phyloP scores from a whole-genome alignment of 1,140 invertebrate species.

The Anagrus nilaparvatae region DNA sequence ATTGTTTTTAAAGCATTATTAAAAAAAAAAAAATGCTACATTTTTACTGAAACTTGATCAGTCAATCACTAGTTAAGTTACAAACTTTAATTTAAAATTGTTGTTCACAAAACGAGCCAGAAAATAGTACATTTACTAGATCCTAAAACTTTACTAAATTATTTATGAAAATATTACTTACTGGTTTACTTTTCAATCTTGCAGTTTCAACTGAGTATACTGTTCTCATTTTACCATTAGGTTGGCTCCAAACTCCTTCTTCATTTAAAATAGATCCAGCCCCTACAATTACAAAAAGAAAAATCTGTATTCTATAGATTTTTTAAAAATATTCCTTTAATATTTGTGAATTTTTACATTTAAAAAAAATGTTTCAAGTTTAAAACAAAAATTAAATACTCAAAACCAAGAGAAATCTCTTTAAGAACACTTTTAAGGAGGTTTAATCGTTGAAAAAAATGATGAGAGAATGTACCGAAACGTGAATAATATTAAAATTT shows the following conservation, averaged over 20 bases:
- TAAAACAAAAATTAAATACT: neutral
- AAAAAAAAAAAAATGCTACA: conserved; percentile 3
- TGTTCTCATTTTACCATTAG: conserved; percentile 24
- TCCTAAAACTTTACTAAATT: too few species aligned
- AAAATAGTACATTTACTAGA: too few species aligned
- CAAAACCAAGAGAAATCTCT: neutral
- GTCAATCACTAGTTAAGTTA: neutral
- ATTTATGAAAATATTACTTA: conserved; percentile 26
- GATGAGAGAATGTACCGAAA: too few species aligned
- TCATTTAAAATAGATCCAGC: conserved; percentile 25
- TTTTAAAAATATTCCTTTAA: too few species aligned
- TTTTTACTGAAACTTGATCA: neutral
- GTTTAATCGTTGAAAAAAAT: too few species aligned
- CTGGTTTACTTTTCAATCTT: conserved; percentile 43
- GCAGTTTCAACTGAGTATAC: conserved; percentile 41
- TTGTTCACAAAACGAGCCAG: too few species aligned
- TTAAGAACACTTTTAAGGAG: too few species aligned
- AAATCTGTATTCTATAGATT: neutral
- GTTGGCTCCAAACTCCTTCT: conserved; percentile 33
- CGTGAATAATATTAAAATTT: too few species aligned
- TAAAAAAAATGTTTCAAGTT: neutral
- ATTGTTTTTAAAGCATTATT: too few species aligned
- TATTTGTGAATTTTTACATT: too few species aligned
- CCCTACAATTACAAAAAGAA: conserved; percentile 14
- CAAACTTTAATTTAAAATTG: too few species aligned